Base-by-base conservation (phyloP, 2,797 vertebrate species). In the Anisognathus igniventris region DNA sequence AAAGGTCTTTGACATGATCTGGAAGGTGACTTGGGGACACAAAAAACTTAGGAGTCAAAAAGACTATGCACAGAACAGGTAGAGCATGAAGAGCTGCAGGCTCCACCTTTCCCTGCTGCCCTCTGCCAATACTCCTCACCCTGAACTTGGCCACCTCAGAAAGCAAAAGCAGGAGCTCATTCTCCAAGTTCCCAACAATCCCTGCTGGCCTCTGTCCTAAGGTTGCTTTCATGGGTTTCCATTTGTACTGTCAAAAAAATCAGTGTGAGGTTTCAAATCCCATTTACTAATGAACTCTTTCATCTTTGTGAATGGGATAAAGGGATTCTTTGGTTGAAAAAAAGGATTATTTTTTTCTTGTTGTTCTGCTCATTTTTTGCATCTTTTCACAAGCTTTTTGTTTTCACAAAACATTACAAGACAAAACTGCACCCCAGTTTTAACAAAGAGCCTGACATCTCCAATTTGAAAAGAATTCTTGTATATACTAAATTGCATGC, bases 281-380 rank as follows among this genome's bases (percentile, higher is more conserved):
- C 78, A 96, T 93, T 97, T 97, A 95, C 86, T 96, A 96, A 96
- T 96, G 94, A 96, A 96, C 68, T 92, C 94, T 93, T 95, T 97
- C 92, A 87, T 97, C 93, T 97, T 84, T 92, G 68, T 95, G 91
- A 94, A 89, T 74, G 86, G 92, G 90, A 97, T 95, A 96, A 95
- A 96, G 73, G 56, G 77, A 96, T 66, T 92, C 82, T 77, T 93
- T 95, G 95, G 96, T 84, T 90, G 82, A 95, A 97, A 95, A 96
- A 76, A 94, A 94, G 90, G 86, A 74, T 93, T 91, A 85, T 88
- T 88, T 92, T 91, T 91, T 95, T 83, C 68, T 88, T 73, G 77
- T 93, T 88, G 79, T 94, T 95, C 73, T 95, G 76, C 60, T 95
- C 51, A 87, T 79, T 97, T 92, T 93, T 92, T 84, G 91, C 88